phyloP scores from a whole-genome alignment of 1,140 invertebrate species.

The Caenorhabditis briggsae region DNA sequence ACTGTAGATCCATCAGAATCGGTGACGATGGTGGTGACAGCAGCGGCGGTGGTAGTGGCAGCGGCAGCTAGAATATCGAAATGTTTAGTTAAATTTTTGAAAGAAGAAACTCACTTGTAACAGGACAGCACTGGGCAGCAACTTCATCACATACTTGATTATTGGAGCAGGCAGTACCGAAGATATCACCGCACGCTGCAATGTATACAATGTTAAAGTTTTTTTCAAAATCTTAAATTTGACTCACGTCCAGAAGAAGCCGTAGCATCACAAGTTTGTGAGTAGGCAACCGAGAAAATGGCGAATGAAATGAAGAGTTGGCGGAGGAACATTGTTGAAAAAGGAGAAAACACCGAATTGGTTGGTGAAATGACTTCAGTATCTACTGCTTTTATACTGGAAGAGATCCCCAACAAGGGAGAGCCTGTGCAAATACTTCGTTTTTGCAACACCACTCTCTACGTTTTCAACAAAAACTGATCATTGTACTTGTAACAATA shows the following conservation, averaged over 20 bases:
- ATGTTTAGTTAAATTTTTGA: no score
- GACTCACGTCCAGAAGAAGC: constrained; percentile 10
- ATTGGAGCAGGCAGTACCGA: background rate
- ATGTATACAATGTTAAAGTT: background rate
- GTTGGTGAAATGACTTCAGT: background rate
- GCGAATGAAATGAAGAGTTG: constrained; percentile 27
- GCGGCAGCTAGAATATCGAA: background rate
- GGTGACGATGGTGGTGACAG: constrained; percentile 29
- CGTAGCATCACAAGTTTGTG: background rate
- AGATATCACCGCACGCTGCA: background rate
- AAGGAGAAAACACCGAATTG: background rate
- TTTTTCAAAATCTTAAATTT: background rate
- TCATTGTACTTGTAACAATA: background rate
- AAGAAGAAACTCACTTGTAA: constrained; percentile 15
- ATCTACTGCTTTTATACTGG: background rate
- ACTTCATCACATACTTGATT: constrained; percentile 13
- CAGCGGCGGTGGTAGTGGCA: background rate
- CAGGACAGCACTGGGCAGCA: constrained; percentile 14
- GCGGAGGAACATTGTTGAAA: background rate
- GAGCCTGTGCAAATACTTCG: constrained; percentile 1
- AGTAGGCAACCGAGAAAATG: background rate
- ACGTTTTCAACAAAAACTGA: background rate
- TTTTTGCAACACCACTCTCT: background rate
- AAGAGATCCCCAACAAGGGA: background rate
- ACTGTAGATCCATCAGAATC: constrained; percentile 9